Evolutionary conservation across 2,113 vertebrate genomes (phyloP), one percentile per base, ranked within the genome.

Genomic region (Albula glossodonta): DNA sequence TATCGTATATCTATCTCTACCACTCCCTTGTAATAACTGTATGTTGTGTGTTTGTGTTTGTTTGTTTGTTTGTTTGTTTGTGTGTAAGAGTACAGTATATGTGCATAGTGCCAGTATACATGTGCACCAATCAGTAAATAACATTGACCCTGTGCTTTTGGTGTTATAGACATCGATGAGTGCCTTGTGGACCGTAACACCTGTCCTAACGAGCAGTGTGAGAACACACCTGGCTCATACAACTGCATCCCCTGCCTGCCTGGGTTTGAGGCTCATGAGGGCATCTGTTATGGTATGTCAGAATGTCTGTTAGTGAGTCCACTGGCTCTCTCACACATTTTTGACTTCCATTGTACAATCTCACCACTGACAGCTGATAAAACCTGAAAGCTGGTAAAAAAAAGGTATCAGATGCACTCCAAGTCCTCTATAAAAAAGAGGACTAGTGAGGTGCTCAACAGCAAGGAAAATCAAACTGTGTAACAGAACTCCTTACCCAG

Each of bases 201-300:
- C 12, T 98, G 97, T 86, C 96, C 96, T 0, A 93, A 91, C 2
- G 94, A 95, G 88, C 94, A 96, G 88, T 98, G 97, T 94, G 97
- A 96, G 89, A 98, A 98, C 94, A 96, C 93, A 0, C 92, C 93
- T 0, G 97, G 97, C 57, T 97, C 96, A 9, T 97, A 96, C 80
- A 96, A 97, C 90, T 98, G 97, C 88, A 93, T 95, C 51, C 93
- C 97, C 9, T 98, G 97, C 83, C 92, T 94, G 80, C 95, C 94
- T 0, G 97, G 97, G 87, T 95, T 96, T 85, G 94, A 96, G 84
- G 96, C 94, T 78, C 94, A 94, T 4, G 90, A 92, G 17, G 96
- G 96, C 13, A 92, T 90, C 86, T 98, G 97, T 85, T 96, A 96
- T 17, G 97, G 97, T 98, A 88, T 96, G 96, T 49, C 78, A 51